phyloP scores from a whole-genome alignment of 2,113 vertebrate genomes.

The Corythoichthys haematopterus region DNA sequence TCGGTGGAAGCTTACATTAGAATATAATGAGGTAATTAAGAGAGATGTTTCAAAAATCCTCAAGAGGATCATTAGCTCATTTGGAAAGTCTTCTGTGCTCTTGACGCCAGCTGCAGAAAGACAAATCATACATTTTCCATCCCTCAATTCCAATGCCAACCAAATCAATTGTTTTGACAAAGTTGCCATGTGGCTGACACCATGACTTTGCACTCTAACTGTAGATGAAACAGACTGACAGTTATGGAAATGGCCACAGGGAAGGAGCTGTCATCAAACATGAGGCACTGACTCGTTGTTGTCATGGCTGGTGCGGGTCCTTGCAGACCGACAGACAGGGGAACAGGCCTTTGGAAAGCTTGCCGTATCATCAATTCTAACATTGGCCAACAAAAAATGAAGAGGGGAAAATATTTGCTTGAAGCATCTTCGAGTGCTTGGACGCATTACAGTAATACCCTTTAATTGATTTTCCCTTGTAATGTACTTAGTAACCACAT shows the following conservation, averaged over 20 bases:
- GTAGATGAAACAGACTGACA: constrained; percentile 50
- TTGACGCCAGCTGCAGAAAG: neutral
- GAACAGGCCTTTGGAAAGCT: constrained; percentile 18
- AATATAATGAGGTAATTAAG: constrained; percentile 21
- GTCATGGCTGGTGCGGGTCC: constrained; percentile 10
- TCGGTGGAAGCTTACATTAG: neutral
- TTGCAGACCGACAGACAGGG: neutral
- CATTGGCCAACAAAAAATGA: constrained; percentile 1
- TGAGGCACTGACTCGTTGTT: constrained; percentile 38
- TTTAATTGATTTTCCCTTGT: neutral
- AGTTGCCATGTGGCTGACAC: constrained; percentile 35
- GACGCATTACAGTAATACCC: neutral
- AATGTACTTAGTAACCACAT: neutral
- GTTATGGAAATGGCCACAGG: constrained; percentile 41
- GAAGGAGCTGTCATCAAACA: constrained; percentile 44
- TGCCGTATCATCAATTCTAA: constrained; percentile 19
- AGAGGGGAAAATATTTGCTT: neutral
- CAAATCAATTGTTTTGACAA: constrained; percentile 43
- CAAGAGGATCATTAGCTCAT: constrained; percentile 12
- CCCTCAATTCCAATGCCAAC: neutral
- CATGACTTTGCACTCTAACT: constrained; percentile 32
- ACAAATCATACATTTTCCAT: neutral
- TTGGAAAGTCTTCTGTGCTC: constrained; percentile 15
- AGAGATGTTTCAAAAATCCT: constrained; percentile 6
- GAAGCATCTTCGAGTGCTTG: neutral